Evolutionary conservation across 2,888 invertebrate species (phyloP).

Genomic region (Agrochola lychnidis): DNA sequence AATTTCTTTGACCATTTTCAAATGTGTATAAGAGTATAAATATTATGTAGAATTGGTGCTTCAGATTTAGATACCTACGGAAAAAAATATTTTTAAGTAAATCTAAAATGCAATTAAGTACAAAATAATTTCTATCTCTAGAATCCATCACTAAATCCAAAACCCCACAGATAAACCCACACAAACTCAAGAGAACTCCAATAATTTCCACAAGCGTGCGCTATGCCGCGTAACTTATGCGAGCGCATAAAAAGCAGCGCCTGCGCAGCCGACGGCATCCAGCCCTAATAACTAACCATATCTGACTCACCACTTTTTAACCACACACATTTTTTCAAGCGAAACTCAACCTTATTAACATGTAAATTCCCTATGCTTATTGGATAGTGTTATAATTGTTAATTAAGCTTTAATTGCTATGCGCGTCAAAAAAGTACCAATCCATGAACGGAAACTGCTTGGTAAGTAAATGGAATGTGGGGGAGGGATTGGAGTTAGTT

Average conservation of each 20-base stretch:
- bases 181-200: slow-evolving; percentile 54
- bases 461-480: slow-evolving; percentile 44
- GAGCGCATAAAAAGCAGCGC: slow-evolving; percentile 72
- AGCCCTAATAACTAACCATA: slow-evolving; percentile 86
- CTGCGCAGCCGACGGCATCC: slow-evolving; percentile 76
- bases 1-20: neutral
- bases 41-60: neutral
- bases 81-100: neutral
- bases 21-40: neutral
- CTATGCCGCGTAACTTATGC: slow-evolving; percentile 76
- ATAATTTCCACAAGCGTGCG: slow-evolving; percentile 69
- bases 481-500: slow-evolving; percentile 40
- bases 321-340: slow-evolving; percentile 62
- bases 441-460: slow-evolving; percentile 54
- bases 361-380: slow-evolving; percentile 74
- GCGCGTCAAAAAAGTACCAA: slow-evolving; percentile 68
- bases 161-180: slow-evolving; percentile 35
- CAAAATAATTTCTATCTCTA: neutral
- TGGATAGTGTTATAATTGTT: slow-evolving; percentile 78
- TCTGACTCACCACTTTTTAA: slow-evolving; percentile 80
- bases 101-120: too few species aligned
- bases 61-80: neutral
- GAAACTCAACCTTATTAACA: slow-evolving; percentile 67
- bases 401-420: slow-evolving; percentile 76
- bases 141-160: slow-evolving; percentile 25